These are phyloP conservation scores for Chrysocyon brachyurus DNA, from an alignment of 2,797 vertebrate genomes.

Conservation along the genomic window DNA sequence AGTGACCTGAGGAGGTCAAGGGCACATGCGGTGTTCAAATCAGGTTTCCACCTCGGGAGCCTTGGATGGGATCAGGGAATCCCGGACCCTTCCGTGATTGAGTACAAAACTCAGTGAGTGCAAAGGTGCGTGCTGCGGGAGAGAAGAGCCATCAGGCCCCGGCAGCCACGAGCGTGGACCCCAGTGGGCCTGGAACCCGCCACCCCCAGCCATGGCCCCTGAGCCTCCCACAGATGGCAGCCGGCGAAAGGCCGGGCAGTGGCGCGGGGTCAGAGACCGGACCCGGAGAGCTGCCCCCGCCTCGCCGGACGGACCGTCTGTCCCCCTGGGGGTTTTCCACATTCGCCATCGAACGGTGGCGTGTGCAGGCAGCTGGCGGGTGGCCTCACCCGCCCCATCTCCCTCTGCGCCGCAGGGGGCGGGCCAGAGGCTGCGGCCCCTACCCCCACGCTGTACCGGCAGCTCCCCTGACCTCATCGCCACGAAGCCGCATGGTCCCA, in stretches of 20 bases:
- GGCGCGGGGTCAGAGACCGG: not conserved
- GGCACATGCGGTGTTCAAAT: not conserved
- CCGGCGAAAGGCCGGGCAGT: not conserved
- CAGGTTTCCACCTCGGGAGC: not conserved
- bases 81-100: not conserved
- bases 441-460: fast-evolving
- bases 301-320: not conserved
- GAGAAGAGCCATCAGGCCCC: not conserved
- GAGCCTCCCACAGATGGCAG: not conserved
- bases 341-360: not conserved
- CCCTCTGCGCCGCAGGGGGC: not conserved
- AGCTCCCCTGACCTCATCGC: not conserved
- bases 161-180: not conserved
- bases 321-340: not conserved
- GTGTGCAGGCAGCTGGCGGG: fast-evolving
- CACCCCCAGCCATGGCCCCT: fast-evolving
- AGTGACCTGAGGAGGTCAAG: not conserved
- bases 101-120: not conserved
- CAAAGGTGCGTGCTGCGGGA: not conserved
- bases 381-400: not conserved
- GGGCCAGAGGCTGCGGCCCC: not conserved
- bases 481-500: not conserved
- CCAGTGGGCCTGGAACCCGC: fast-evolving
- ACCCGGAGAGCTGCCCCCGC: not conserved
- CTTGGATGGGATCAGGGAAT: not conserved